Evolutionary conservation across 2,888 invertebrate genomes (phyloP), one percentile per base, ranked within the genome.

Genomic region (Endomychus coccineus): DNA sequence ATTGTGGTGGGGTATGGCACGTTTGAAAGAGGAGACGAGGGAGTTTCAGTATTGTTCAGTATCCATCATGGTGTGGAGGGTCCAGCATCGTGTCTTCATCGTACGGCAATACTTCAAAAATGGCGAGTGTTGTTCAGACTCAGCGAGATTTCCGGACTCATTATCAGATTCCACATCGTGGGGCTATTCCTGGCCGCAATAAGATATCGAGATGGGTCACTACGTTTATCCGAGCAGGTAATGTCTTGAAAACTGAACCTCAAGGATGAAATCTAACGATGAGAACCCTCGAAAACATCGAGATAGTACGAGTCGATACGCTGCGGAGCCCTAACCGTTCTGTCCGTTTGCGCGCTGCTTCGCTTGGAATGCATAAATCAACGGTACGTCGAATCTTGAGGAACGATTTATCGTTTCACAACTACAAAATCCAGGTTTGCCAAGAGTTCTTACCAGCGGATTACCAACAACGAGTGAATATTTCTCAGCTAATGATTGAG

Each of bases 141-240:
- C 35, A 39, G 21, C 23, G 41, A n/a, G 9, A 17, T 5, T 41
- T 41, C 29, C 33, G 38, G n/a, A 25, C 13, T 15, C 34, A 30
- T 23, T 42, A 39, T 27, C 31, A 39, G 30, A 34, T 43, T 21
- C 32, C 35, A 16, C 31, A 34, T 3, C 16, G 38, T 38, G 34
- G 17, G 10, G 25, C 24, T 16, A 25, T 38, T 27, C 38, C 38
- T 19, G 34, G 27, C 16, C 34, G 40, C 2, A 34, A 37, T 17
- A 43, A 24, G n/a, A 40, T 43, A 9, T 19, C 37, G 13, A 40
- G 14, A 31, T 37, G 33, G 43, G 40, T 43, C 23, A 15, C 30
- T 6, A 22, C n/a, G 15, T 22, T 36, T 4, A n/a, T 9, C 22
- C 14, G 11, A 36, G 33, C 36, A 16, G 36, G 32, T 17, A 32